phyloP scores from a whole-genome alignment of 2,888 invertebrate species.

The Netelia melanura region DNA sequence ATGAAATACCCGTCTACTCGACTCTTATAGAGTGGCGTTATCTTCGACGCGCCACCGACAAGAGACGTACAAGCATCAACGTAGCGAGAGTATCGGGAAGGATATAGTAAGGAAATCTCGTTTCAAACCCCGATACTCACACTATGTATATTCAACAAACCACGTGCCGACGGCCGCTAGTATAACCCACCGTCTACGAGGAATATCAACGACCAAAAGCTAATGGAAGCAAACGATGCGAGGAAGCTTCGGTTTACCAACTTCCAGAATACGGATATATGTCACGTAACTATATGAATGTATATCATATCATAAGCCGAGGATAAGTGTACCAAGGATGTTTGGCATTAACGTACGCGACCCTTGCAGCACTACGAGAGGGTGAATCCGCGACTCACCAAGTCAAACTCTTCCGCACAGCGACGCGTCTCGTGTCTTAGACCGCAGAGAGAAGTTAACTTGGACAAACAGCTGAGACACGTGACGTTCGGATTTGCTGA shows the following conservation, averaged over 20 bases:
- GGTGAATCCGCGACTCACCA: no score
- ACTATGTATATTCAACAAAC: conserved; percentile 7
- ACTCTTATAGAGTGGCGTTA: no score
- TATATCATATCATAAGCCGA: no score
- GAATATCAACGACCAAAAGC: conserved; percentile 1
- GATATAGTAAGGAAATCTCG: not conserved
- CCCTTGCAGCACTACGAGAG: no score
- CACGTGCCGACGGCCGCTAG: not conserved
- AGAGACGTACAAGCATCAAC: not conserved
- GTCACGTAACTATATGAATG: no score
- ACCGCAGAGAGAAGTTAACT: conserved; percentile 11
- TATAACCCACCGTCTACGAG: not conserved
- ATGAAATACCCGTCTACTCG: no score
- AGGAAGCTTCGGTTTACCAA: not conserved
- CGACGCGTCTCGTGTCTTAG: not conserved
- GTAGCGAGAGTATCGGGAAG: not conserved
- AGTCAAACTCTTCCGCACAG: not conserved
- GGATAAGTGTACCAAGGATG: no score
- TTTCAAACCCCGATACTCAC: not conserved
- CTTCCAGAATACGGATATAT: not conserved
- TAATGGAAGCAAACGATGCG: conserved; percentile 17
- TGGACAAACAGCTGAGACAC: conserved; percentile 1
- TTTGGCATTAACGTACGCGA: no score
- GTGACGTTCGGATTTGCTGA: conserved; percentile 18
- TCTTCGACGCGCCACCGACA: no score